Conservation (phyloP, 2,888 invertebrate genomes). For the Drosophila neoperkinsi region DNA sequence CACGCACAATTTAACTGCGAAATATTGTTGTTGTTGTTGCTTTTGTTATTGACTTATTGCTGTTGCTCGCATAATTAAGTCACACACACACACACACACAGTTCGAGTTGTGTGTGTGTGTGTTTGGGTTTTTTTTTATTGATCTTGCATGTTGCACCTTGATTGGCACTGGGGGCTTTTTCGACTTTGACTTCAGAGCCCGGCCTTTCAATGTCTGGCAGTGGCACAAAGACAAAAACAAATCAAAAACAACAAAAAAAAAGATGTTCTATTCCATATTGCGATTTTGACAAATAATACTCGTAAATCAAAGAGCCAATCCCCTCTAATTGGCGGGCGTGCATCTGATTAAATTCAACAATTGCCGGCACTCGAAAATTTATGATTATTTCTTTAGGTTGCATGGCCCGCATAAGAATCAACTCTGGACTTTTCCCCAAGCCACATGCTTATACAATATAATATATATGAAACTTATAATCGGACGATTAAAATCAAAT, state of each 20-base stretch:
- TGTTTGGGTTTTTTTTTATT: conserved; percentile 37
- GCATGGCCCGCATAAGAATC: conserved; percentile 42
- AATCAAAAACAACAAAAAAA: background rate
- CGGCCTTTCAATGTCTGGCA: conserved; percentile 34
- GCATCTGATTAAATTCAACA: conserved; percentile 43
- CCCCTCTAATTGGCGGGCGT: conserved; percentile 38
- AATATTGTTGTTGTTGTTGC: conserved; percentile 7
- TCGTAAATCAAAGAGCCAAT: conserved; percentile 52
- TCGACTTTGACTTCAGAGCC: conserved; percentile 43
- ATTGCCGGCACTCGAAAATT: conserved; percentile 52
- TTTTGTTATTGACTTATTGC: conserved; percentile 24
- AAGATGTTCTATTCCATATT: conserved; percentile 30
- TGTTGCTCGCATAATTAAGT: conserved; percentile 48
- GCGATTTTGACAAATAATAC: conserved; percentile 10
- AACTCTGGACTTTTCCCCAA: conserved; percentile 37
- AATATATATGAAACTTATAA: conserved; percentile 4
- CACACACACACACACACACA: conserved; percentile 16
- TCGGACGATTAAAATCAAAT: conserved; percentile 28
- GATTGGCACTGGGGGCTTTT: conserved; percentile 56
- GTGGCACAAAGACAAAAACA: background rate
- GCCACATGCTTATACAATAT: background rate
- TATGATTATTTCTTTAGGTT: conserved; percentile 37
- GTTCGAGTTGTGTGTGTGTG: background rate
- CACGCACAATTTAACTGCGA: conserved; percentile 64
- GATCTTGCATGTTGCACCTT: conserved; percentile 70